A percentile compares a stretch with the other conserved stretches of the same genome.
Conservation (phyloP, 2,888 invertebrate species). For the Philonicus albiceps region DNA sequence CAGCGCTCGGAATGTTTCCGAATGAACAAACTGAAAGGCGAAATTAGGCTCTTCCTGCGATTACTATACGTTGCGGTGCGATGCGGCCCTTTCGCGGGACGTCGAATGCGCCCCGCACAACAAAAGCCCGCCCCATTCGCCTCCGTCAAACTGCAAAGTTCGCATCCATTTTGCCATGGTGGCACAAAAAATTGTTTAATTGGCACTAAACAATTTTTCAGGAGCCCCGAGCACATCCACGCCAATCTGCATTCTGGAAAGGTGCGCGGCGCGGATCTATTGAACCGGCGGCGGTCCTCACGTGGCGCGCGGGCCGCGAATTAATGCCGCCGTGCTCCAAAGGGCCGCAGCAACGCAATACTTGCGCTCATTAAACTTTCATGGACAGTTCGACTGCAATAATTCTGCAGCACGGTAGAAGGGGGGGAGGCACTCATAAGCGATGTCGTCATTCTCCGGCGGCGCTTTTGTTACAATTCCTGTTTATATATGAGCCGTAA, state of each 20-base stretch:
- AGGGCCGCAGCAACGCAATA: constrained; percentile 2
- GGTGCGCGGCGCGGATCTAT: background rate
- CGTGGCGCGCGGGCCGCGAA: background rate
- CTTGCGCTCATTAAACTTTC: constrained; percentile 30
- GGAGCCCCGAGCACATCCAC: background rate
- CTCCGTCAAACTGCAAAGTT: background rate
- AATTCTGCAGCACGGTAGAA: background rate
- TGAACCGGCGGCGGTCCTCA: background rate
- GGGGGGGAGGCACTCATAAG: background rate
- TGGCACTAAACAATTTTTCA: background rate
- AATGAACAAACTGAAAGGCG: background rate
- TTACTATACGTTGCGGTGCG: background rate
- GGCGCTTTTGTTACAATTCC: constrained; percentile 26
- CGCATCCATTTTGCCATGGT: background rate
- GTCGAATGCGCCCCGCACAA: background rate
- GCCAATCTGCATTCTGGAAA: background rate
- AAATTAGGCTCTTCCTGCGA: background rate
- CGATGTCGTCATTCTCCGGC: constrained; percentile 7
- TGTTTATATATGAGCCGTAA: constrained; percentile 27
- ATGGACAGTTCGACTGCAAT: constrained; percentile 25
- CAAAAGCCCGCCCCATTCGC: background rate
- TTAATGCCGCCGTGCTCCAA: background rate
- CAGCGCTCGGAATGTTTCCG: background rate
- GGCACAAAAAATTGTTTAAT: background rate
- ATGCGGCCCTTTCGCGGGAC: background rate